Evolutionary conservation across 2,113 vertebrate species (phyloP).

Genomic region (Zonotrichia leucophrys): DNA sequence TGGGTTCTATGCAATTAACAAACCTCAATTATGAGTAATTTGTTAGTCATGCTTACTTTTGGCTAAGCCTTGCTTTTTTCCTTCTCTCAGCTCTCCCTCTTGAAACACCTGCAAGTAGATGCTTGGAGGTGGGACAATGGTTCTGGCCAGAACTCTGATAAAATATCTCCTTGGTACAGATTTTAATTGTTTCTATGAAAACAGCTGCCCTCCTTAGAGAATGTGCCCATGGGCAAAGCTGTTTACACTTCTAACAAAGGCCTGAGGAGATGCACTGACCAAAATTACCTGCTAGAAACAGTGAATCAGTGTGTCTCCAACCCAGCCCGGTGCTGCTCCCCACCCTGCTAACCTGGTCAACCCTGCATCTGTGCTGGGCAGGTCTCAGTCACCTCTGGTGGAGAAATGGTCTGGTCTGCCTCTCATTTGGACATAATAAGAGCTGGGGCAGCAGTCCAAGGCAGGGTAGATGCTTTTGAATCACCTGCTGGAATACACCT

Average conservation of each 20-base stretch:
- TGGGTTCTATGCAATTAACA: slow-evolving; percentile 62
- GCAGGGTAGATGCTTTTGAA: not conserved
- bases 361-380: not conserved
- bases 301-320: not conserved
- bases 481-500: not conserved
- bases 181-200: slow-evolving; percentile 34
- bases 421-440: not conserved
- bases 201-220: slow-evolving; percentile 47
- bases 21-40: slow-evolving; percentile 57
- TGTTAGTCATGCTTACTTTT: slow-evolving; percentile 59
- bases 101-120: slow-evolving; percentile 53
- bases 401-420: not conserved
- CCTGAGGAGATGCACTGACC: not conserved
- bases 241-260: slow-evolving; percentile 10
- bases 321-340: not conserved
- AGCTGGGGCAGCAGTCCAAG: not conserved
- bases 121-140: not conserved
- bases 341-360: not conserved
- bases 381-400: not conserved
- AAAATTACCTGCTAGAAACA: slow-evolving; percentile 31
- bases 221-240: not conserved
- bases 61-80: slow-evolving; percentile 18
- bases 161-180: slow-evolving; percentile 24
- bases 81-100: slow-evolving; percentile 16
- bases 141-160: slow-evolving; percentile 42